phyloP scores from a whole-genome alignment of 2,113 vertebrate species.

The Notarius lentiginosus region DNA sequence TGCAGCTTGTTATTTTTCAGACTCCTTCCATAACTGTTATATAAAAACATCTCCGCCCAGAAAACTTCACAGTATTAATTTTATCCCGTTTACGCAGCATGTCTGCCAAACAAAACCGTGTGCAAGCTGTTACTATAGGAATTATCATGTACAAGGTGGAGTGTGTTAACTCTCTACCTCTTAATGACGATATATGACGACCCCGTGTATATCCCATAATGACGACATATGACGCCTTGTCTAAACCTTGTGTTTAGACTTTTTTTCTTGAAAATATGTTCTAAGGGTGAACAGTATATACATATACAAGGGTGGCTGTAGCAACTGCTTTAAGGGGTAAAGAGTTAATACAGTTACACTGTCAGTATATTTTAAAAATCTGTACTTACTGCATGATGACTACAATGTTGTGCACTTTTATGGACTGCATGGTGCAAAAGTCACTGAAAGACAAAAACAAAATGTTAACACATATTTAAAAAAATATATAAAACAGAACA shows the following conservation, averaged over 20 bases:
- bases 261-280: too few relatives aligned
- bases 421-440: constrained; percentile 72
- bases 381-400: constrained; percentile 77
- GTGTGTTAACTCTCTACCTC: not conserved
- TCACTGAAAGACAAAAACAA: constrained; percentile 60
- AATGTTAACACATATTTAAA: not conserved
- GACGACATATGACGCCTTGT: too few relatives aligned
- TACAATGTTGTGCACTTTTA: constrained; percentile 78
- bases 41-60: not conserved
- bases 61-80: not conserved
- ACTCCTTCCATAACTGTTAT: not conserved
- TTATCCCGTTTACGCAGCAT: not conserved
- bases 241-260: too few relatives aligned
- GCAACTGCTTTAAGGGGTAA: too few relatives aligned
- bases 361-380: not conserved
- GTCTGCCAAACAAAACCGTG: not conserved
- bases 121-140: not conserved
- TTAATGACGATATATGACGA: too few relatives aligned
- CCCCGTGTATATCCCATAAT: too few relatives aligned
- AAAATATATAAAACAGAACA: not conserved
- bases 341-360: not conserved
- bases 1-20: not conserved
- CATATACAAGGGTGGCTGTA: too few relatives aligned
- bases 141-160: not conserved
- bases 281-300: too few relatives aligned